Evolutionary conservation across 2,113 vertebrate genomes (phyloP).

Genomic region (Caranx melampygus): DNA sequence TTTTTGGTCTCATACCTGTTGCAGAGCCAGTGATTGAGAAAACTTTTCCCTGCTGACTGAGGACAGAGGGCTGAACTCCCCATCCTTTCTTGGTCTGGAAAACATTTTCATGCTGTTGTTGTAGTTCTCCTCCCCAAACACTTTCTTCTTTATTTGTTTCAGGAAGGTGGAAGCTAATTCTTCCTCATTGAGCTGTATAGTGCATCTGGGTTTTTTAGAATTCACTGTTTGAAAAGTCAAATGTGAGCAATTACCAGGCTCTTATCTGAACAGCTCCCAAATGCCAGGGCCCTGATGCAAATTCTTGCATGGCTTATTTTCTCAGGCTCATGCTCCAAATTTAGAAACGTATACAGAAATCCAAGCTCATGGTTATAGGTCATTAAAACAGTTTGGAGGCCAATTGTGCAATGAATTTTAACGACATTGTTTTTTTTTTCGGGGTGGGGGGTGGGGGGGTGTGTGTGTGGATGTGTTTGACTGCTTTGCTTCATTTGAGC

Average conservation of each 20-base stretch:
- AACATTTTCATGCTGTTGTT: constrained; percentile 23
- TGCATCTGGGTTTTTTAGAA: constrained; percentile 28
- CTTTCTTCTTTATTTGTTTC: constrained; percentile 37
- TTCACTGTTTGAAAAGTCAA: constrained; percentile 75
- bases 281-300: constrained; percentile 67
- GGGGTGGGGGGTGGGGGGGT: too few relatives aligned
- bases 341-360: constrained; percentile 51
- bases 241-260: constrained; percentile 68
- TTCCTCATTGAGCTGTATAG: constrained; percentile 23
- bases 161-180: constrained; percentile 35
- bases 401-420: constrained; percentile 20
- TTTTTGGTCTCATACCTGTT: background rate
- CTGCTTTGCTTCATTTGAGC: constrained; percentile 5
- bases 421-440: background rate
- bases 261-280: constrained; percentile 69
- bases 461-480: too few relatives aligned
- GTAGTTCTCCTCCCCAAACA: constrained; percentile 13
- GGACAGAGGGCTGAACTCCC: background rate
- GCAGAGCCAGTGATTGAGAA: constrained; percentile 27
- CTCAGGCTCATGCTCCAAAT: constrained; percentile 62
- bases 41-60: background rate
- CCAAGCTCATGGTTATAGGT: constrained; percentile 34
- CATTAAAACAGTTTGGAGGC: constrained; percentile 42
- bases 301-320: constrained; percentile 67
- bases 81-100: constrained; percentile 46